phyloP scores from a whole-genome alignment of 2,888 invertebrate species.

The Aleiodes testaceus region DNA sequence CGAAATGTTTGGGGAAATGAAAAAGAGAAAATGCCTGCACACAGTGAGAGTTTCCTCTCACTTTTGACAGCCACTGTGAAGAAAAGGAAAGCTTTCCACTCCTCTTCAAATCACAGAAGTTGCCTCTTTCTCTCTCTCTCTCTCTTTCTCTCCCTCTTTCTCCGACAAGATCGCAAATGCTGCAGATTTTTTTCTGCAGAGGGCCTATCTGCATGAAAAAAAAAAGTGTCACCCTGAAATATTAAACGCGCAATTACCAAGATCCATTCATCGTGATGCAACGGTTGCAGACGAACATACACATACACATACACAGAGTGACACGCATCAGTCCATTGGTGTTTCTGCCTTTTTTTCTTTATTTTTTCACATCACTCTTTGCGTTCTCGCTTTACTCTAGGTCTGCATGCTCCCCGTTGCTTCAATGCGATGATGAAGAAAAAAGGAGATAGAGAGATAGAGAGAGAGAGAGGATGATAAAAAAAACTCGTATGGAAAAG shows the following conservation, averaged over 20 bases:
- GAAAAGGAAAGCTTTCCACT: constrained; percentile 19
- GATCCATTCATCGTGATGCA: constrained; percentile 70
- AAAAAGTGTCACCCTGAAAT: constrained; percentile 65
- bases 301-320: constrained; percentile 21
- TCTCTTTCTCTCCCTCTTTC: constrained; percentile 32
- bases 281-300: constrained; percentile 46
- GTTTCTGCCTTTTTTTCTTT: background rate
- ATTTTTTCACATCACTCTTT: constrained; percentile 18
- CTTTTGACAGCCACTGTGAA: constrained; percentile 51
- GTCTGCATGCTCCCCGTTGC: constrained; percentile 54
- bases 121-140: constrained; percentile 37
- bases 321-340: constrained; percentile 46
- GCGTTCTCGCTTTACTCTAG: constrained; percentile 48
- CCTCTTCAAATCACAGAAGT: constrained; percentile 18
- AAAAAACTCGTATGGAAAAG: constrained; percentile 69
- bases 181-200: constrained; percentile 56
- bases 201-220: constrained; percentile 66
- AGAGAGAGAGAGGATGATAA: background rate
- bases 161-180: constrained; percentile 62
- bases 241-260: constrained; percentile 72
- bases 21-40: background rate
- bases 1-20: constrained; percentile 54
- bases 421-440: constrained; percentile 67
- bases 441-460: background rate
- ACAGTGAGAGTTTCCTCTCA: constrained; percentile 49